Evolutionary conservation across 2,797 vertebrate species (phyloP).

Genomic region (Delichon dasypus): DNA sequence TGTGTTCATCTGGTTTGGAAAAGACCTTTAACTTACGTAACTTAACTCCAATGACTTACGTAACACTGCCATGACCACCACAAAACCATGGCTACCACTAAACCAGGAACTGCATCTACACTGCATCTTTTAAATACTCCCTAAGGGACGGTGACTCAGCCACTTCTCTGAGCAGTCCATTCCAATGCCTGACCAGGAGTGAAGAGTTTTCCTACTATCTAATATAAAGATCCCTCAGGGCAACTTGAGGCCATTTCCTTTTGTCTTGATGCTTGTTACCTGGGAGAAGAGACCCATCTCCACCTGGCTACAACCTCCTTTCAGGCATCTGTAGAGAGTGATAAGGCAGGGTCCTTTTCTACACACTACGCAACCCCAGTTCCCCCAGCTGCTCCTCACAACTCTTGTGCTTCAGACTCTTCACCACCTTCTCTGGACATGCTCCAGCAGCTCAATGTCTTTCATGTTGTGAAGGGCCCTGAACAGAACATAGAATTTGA

Average conservation of each 20-base stretch:
- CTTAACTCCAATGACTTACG: not conserved
- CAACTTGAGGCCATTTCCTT: not conserved
- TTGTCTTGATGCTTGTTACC: not conserved
- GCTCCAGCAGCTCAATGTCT: not conserved
- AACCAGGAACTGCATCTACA: not conserved
- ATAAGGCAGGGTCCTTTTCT: not conserved
- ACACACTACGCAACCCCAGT: not conserved
- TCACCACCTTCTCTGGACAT: not conserved
- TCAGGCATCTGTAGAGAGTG: not conserved
- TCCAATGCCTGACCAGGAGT: not conserved
- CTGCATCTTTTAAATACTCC: not conserved
- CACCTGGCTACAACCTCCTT: not conserved
- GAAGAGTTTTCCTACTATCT: not conserved
- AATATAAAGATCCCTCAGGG: not conserved
- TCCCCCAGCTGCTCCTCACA: not conserved
- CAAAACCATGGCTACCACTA: not conserved
- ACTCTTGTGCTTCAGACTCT: not conserved
- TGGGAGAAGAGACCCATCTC: not conserved
- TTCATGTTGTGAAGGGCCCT: not conserved
- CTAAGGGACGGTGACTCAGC: not conserved
- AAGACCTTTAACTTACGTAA: not conserved
- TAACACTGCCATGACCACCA: not conserved
- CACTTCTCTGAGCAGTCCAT: not conserved
- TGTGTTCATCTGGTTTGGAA: not conserved
- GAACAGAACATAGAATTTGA: not conserved